A percentile compares a stretch with the other conserved stretches of the same genome.
Evolutionary conservation across 2,113 vertebrate genomes (phyloP).

Genomic region (Podarcis cretensis): DNA sequence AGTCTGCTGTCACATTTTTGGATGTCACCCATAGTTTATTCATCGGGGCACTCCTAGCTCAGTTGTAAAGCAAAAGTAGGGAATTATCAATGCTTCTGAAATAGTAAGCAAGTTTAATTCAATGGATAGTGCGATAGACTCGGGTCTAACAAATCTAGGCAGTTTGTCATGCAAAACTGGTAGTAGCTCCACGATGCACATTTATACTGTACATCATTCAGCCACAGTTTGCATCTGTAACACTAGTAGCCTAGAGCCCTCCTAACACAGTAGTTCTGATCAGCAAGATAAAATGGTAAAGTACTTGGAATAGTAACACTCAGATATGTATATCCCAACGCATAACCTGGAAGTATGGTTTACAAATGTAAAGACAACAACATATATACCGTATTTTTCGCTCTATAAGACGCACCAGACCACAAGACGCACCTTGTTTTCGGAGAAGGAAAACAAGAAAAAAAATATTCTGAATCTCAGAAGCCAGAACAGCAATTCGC

Average conservation of each 20-base stretch:
- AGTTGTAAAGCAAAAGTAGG: not conserved
- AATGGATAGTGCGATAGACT: not conserved
- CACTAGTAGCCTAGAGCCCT: no score
- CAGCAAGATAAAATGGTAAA: not conserved
- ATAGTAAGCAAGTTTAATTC: not conserved
- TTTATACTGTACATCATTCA: not conserved
- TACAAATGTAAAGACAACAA: not conserved
- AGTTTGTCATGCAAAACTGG: not conserved
- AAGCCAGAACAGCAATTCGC: no score
- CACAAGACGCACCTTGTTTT: no score
- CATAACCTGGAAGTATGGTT: not conserved
- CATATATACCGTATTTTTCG: no score
- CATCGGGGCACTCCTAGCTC: not conserved
- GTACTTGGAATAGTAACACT: not conserved
- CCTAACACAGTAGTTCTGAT: not conserved
- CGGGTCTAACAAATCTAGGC: not conserved
- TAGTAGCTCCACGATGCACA: not conserved
- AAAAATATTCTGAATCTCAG: no score
- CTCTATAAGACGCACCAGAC: no score
- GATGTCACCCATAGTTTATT: not conserved
- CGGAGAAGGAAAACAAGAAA: no score
- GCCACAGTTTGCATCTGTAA: not conserved
- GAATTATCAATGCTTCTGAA: slow-evolving; percentile 1
- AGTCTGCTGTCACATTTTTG: no score
- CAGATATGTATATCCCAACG: not conserved